Conservation (phyloP, 2,113 vertebrate genomes). For the Neotoma lepida region DNA sequence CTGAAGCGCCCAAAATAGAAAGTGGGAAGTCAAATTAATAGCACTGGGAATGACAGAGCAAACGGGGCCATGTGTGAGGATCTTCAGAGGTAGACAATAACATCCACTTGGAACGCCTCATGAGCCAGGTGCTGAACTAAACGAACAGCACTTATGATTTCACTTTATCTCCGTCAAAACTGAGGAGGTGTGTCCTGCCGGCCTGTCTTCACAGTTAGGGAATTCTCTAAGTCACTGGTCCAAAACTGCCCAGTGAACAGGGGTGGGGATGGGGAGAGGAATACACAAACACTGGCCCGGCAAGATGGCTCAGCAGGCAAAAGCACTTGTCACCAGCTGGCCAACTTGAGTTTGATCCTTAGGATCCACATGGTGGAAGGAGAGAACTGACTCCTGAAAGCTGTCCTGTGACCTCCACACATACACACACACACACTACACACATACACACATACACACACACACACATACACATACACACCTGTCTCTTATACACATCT, state of each 20-base stretch:
- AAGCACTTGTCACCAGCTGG: not conserved
- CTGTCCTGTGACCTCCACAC: not conserved
- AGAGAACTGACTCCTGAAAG: not conserved
- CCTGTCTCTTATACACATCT: not conserved
- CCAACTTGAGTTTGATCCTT: not conserved
- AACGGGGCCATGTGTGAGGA: not conserved
- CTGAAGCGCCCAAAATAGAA: conserved; percentile 57
- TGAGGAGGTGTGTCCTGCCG: not conserved
- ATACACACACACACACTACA: not conserved
- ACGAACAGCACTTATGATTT: not conserved
- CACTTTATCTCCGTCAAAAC: not conserved
- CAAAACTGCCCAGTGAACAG: not conserved
- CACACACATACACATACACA: not conserved
- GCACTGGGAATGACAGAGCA: not conserved
- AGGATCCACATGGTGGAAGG: not conserved
- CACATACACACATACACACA: not conserved
- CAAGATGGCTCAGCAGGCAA: not conserved
- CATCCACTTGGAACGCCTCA: not conserved
- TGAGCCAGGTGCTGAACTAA: not conserved
- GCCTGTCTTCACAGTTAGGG: not conserved
- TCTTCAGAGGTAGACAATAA: not conserved
- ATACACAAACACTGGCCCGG: not conserved
- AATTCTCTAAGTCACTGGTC: not conserved
- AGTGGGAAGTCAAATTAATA: conserved; percentile 57
- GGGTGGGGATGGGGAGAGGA: not conserved